A percentile compares a stretch with the other conserved stretches of the same genome.
Evolutionary conservation across 1,140 invertebrate genomes (phyloP).

Genomic region (Lerema accius): DNA sequence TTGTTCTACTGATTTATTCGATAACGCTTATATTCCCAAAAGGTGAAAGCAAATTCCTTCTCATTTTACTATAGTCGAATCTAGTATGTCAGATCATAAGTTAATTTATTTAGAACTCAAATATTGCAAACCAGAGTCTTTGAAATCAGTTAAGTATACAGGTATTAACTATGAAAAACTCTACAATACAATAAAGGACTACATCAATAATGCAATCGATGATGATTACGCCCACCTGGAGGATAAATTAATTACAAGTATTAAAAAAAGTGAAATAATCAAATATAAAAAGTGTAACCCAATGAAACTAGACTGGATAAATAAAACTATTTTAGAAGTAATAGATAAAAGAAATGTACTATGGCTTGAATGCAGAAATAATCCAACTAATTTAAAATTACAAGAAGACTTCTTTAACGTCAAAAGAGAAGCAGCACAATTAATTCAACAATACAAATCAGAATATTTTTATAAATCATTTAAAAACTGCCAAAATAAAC

Average conservation of each 20-base stretch:
- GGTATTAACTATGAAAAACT: conserved; percentile 2
- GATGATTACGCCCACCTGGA: conserved; percentile 8
- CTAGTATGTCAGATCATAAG: conserved; percentile 24
- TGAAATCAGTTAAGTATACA: not conserved
- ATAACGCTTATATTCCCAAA: too few relatives aligned
- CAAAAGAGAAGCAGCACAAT: not conserved
- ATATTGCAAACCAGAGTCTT: conserved; percentile 4
- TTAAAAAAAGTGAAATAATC: conserved; percentile 9
- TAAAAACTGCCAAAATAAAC: conserved; percentile 8
- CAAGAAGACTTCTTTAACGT: conserved; percentile 1
- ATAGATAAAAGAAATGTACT: conserved; percentile 33
- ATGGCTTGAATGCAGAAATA: conserved; percentile 11
- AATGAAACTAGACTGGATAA: conserved; percentile 36
- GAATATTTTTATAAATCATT: conserved; percentile 21
- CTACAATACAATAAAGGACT: not conserved
- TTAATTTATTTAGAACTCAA: conserved; percentile 21
- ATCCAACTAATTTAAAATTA: not conserved
- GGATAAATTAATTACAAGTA: conserved; percentile 6
- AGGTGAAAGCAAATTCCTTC: conserved; percentile 15
- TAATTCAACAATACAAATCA: conserved; percentile 10
- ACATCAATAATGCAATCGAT: conserved; percentile 1
- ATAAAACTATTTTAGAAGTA: conserved; percentile 28
- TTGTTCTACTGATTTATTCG: too few relatives aligned
- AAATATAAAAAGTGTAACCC: conserved; percentile 32
- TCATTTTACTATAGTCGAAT: conserved; percentile 22